Conservation (phyloP, 2,888 invertebrate species). For the Lumbricus terrestris region DNA sequence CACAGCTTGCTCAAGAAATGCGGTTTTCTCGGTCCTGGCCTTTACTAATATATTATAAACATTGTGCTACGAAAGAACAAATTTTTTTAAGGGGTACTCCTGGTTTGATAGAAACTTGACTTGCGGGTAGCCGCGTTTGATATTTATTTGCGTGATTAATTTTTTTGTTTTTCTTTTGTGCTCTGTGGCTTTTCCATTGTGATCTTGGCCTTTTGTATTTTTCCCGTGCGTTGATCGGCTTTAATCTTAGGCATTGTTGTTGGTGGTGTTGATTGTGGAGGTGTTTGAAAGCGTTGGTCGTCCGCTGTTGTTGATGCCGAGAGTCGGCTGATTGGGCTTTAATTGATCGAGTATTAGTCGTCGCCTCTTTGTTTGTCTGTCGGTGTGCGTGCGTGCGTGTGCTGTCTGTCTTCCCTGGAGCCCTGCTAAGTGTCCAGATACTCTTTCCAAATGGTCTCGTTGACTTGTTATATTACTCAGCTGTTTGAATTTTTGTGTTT, state of each 20-base stretch:
- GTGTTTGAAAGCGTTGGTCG: background rate
- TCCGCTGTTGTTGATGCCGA: background rate
- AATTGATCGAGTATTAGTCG: background rate
- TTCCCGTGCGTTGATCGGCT: background rate
- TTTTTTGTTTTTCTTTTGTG: background rate
- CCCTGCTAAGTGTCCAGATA: background rate
- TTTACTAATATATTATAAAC: background rate
- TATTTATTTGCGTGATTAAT: background rate
- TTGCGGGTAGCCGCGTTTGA: background rate
- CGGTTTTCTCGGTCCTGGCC: background rate
- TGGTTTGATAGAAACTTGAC: background rate
- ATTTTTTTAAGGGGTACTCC: background rate
- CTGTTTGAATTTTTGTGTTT: slow-evolving; percentile 3
- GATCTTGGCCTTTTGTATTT: background rate
- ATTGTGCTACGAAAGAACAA: background rate
- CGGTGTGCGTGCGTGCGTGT: too few relatives aligned
- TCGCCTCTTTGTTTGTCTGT: background rate
- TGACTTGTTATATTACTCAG: background rate
- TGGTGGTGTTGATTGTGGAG: background rate
- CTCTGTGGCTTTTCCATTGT: background rate
- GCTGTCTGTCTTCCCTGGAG: background rate
- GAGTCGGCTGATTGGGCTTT: background rate
- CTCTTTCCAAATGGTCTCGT: background rate
- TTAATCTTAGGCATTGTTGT: background rate
- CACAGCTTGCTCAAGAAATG: background rate